Evolutionary conservation across 2,888 invertebrate genomes (phyloP).

Genomic region (Ochropacha duplaris): DNA sequence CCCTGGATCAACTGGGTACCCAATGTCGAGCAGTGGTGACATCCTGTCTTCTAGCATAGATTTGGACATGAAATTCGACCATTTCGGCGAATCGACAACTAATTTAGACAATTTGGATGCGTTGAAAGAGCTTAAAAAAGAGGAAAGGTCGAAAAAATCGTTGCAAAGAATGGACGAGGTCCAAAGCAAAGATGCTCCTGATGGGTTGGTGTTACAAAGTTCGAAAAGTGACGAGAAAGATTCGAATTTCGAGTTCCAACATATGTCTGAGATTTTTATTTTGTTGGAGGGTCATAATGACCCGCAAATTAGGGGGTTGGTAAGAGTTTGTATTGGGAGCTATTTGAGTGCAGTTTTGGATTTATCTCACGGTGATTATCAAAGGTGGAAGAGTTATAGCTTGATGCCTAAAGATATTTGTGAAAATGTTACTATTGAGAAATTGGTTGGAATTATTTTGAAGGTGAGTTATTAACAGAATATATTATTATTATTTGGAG

Average conservation of each 20-base stretch:
- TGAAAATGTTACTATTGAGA: slow-evolving; percentile 66
- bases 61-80: slow-evolving; percentile 85
- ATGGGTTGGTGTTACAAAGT: slow-evolving; percentile 18
- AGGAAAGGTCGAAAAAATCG: slow-evolving; percentile 37
- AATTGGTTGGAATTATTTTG: slow-evolving; percentile 77
- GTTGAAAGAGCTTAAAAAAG: slow-evolving; percentile 34
- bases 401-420: slow-evolving; percentile 61
- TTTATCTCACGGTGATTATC: slow-evolving; percentile 80
- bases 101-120: slow-evolving; percentile 61
- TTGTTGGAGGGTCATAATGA: slow-evolving; percentile 88
- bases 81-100: slow-evolving; percentile 81
- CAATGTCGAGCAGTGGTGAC: slow-evolving; percentile 72
- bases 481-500: too few species aligned
- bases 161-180: slow-evolving; percentile 52
- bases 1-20: slow-evolving; percentile 63
- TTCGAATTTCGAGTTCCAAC: slow-evolving; percentile 77
- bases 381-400: slow-evolving; percentile 71
- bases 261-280: slow-evolving; percentile 86
- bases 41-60: slow-evolving; percentile 67
- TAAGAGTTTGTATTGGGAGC: slow-evolving; percentile 86
- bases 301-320: slow-evolving; percentile 90
- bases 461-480: slow-evolving; percentile 65
- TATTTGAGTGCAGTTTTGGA: slow-evolving; percentile 85
- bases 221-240: slow-evolving; percentile 29
- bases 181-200: slow-evolving; percentile 43